These are phyloP conservation scores for Drosophila mimetica DNA, from an alignment of 2,888 invertebrate species.

Conservation along the genomic window DNA sequence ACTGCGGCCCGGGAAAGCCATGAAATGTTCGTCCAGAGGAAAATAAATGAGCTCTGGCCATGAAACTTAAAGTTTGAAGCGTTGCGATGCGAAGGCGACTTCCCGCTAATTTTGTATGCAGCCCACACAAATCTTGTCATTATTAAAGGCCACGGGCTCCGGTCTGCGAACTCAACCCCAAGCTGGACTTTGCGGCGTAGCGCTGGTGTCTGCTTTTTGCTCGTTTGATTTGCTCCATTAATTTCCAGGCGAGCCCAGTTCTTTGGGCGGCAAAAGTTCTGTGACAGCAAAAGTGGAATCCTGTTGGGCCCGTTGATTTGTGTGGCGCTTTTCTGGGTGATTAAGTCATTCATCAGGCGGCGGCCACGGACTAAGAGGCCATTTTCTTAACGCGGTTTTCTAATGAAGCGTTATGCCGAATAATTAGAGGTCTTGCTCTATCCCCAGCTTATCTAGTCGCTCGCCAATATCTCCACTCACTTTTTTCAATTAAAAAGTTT, in stretches of 20 bases:
- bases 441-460: constrained; percentile 7
- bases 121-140: constrained; percentile 76
- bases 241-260: constrained; percentile 63
- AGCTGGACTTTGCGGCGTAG: constrained; percentile 32
- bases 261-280: constrained; percentile 63
- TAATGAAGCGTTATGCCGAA: constrained; percentile 62
- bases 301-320: constrained; percentile 71
- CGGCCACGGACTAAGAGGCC: constrained; percentile 25
- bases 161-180: constrained; percentile 7
- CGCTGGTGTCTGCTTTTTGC: constrained; percentile 55
- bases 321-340: constrained; percentile 76
- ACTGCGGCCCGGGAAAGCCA: constrained; percentile 13
- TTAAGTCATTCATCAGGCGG: constrained; percentile 73
- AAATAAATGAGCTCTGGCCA: constrained; percentile 45
- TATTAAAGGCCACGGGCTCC: constrained; percentile 55
- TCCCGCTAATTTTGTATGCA: constrained; percentile 71
- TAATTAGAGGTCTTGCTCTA: constrained; percentile 21
- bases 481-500: constrained; percentile 61
- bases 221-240: constrained; percentile 74
- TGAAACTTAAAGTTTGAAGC: constrained; percentile 36
- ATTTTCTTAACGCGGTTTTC: constrained; percentile 40
- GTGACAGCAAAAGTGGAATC: constrained; percentile 58
- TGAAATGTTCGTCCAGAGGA: constrained; percentile 37
- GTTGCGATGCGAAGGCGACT: constrained; percentile 23
- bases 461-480: constrained; percentile 26